A percentile compares a stretch with the other conserved stretches of the same genome.
phyloP scores from a whole-genome alignment of 2,797 vertebrate genomes.

The Podarcis siculus region DNA sequence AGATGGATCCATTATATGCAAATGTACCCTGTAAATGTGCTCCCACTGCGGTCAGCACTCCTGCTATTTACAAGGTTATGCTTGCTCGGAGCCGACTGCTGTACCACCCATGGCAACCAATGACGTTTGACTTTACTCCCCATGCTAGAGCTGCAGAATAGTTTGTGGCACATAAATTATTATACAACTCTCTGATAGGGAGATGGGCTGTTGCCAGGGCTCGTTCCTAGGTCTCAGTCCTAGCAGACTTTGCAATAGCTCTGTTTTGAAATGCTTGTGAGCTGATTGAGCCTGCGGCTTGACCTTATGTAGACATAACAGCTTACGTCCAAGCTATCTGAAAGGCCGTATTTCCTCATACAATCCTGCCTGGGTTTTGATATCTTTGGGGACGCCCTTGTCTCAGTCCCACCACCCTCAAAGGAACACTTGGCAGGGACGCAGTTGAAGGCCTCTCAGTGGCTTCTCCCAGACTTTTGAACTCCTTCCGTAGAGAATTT shows the following conservation, averaged over 20 bases:
- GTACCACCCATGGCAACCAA: neutral
- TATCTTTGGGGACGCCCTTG: too few species aligned
- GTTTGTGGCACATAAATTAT: neutral
- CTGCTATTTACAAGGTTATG: neutral
- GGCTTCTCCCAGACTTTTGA: too few species aligned
- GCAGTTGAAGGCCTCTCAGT: too few species aligned
- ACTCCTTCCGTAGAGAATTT: too few species aligned
- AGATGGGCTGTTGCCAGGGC: neutral
- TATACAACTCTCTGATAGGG: neutral
- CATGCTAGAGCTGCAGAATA: neutral
- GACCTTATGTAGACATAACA: too few species aligned
- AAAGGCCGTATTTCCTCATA: too few species aligned
- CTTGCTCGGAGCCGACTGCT: neutral
- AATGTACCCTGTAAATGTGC: conserved; percentile 14
- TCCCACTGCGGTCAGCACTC: neutral
- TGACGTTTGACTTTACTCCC: neutral
- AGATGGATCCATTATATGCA: conserved; percentile 32
- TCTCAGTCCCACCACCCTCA: too few species aligned
- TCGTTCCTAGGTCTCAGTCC: neutral
- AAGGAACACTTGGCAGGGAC: too few species aligned
- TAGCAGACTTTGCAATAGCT: conserved; percentile 6
- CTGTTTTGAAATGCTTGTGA: neutral
- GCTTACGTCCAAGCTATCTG: too few species aligned
- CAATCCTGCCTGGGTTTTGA: too few species aligned
- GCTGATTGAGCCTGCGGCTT: neutral